These are phyloP conservation scores for Macroramphosus scolopax DNA, from an alignment of 2,797 vertebrate genomes.

Conservation along the genomic window DNA sequence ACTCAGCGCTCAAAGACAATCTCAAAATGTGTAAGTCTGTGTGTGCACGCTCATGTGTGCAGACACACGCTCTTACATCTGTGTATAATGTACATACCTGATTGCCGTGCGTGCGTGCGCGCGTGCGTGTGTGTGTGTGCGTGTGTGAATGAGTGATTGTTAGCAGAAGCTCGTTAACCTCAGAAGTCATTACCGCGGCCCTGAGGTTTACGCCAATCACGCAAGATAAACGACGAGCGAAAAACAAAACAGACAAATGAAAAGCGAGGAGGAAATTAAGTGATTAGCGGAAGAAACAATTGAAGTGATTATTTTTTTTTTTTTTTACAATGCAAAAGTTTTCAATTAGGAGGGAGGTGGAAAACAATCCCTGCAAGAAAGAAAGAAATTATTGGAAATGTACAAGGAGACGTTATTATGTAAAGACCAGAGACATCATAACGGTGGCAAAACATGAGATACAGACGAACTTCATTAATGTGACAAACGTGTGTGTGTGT, in stretches of 20 bases:
- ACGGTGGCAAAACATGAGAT: too few relatives aligned
- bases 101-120: conserved; percentile 1
- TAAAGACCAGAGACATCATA: not conserved
- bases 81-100: conserved; percentile 2
- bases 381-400: conserved; percentile 22
- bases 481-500: too few relatives aligned
- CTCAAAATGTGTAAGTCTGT: too few relatives aligned
- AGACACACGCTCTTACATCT: conserved; percentile 7
- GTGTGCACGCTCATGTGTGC: too few relatives aligned
- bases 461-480: too few relatives aligned
- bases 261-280: conserved; percentile 48
- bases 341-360: conserved; percentile 6
- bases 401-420: conserved; percentile 11
- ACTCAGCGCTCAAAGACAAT: too few relatives aligned
- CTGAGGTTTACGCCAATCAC: conserved; percentile 68
- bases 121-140: conserved; percentile 3
- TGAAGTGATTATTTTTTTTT: conserved; percentile 46
- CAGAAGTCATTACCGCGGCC: conserved; percentile 70
- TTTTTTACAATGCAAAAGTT: conserved; percentile 32
- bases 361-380: conserved; percentile 4
- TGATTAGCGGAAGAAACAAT: conserved; percentile 34
- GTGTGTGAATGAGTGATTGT: conserved; percentile 50
- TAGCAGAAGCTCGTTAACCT: conserved; percentile 68
- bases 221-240: conserved; percentile 51
- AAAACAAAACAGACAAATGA: conserved; percentile 54